Evolutionary conservation across 2,113 vertebrate genomes (phyloP).

Genomic region (Sus scrofa): T2T-Sscrofa CM000820.6:128802001-128802500

Average conservation of each 20-base stretch:
- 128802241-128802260: neutral
- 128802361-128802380: neutral
- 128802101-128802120: neutral
- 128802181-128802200: neutral
- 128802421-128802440: neutral
- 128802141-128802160: neutral
- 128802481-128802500: neutral
- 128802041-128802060: neutral
- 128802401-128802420: neutral
- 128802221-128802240: neutral
- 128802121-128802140: neutral
- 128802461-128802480: no score
- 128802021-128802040: neutral
- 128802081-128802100: neutral
- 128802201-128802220: neutral
- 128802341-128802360: neutral
- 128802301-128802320: neutral
- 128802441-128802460: neutral
- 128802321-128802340: neutral
- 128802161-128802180: neutral
- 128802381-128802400: neutral
- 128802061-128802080: neutral
- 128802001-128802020: neutral
- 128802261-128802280: neutral
- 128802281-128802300: neutral